Base-by-base conservation (phyloP, 2,797 vertebrate species). In the Gymnothorax javanicus region DNA sequence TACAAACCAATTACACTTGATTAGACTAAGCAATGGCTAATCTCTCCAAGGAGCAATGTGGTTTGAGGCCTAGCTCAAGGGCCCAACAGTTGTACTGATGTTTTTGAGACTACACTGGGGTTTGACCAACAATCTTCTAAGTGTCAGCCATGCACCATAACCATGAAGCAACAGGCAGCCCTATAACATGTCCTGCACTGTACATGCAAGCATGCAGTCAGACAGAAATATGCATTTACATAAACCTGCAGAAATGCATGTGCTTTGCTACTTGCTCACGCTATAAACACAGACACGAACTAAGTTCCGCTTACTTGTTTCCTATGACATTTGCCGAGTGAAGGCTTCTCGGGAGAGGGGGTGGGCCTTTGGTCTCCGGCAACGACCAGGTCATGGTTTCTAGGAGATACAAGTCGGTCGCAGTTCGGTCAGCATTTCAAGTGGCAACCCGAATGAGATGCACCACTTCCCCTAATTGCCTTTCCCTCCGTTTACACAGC, bases 331-430 rank as follows among this genome's bases (percentile, higher is more conserved):
- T 99, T 92, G 98, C 96, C 5, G 98, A 97, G 92, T 99, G 99
- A 89, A 99, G 97, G 91, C 99, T 99, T 95, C 98, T 97, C 91
- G 98, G 97, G 91, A 98, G 94, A 50, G 98, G 97, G 0, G 91
- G 91, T 81, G 93, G 93, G 83, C 98, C 98, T 91, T 95, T 97
- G 59, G 96, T 96, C 93, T 96, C 94, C 89, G 97, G 96, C 89
- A 90, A 93, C 60, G 97, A 97, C 99, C 99, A 99, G 82, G 96
- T 97, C 98, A 99, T 98, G 58, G 97, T 97, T 93, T 97, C 98
- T 98, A 88, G 91, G 91, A 92, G 91, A 82, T n/a, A 84, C 11
- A 64, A 9, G 33, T 25, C 57, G 50, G 13, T 27, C 9, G 12
- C 11, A 20, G 9, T 25, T 83, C 23, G 60, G 56, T 59, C 7